Percentiles rank a stretch among this genome's conserved stretches.
phyloP scores from a whole-genome alignment of 2,888 invertebrate genomes.

The Temnothorax rugatulus region DNA sequence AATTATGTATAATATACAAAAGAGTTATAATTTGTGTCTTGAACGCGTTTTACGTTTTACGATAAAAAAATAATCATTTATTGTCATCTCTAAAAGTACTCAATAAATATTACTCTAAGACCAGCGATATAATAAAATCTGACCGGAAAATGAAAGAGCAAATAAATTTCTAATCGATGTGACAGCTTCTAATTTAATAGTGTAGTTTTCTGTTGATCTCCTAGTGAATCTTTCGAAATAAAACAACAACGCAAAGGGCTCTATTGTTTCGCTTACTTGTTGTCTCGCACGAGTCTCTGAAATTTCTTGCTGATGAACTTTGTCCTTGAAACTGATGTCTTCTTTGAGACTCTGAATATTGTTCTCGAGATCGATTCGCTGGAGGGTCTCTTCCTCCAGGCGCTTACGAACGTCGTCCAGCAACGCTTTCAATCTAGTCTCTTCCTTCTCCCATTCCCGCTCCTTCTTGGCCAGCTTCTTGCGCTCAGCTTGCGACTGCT shows the following conservation, averaged over 20 bases:
- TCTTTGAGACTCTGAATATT: conserved; percentile 96
- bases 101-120: no score
- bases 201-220: neutral
- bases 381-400: conserved; percentile 97
- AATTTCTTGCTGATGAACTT: conserved; percentile 94
- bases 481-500: conserved; percentile 92
- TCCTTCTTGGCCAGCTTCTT: conserved; percentile 92
- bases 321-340: conserved; percentile 96
- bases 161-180: no score
- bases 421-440: conserved; percentile 91
- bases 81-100: no score
- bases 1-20: neutral
- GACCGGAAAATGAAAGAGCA: no score
- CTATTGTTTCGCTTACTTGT: conserved; percentile 87
- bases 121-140: no score
- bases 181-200: neutral
- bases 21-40: neutral
- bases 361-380: conserved; percentile 98
- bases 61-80: no score
- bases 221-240: neutral
- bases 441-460: conserved; percentile 91
- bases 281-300: conserved; percentile 95
- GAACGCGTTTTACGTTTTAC: no score
- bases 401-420: conserved; percentile 94
- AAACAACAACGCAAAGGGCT: neutral